Evolutionary conservation across 2,888 invertebrate genomes (phyloP).

Genomic region (Lobophora halterata): DNA sequence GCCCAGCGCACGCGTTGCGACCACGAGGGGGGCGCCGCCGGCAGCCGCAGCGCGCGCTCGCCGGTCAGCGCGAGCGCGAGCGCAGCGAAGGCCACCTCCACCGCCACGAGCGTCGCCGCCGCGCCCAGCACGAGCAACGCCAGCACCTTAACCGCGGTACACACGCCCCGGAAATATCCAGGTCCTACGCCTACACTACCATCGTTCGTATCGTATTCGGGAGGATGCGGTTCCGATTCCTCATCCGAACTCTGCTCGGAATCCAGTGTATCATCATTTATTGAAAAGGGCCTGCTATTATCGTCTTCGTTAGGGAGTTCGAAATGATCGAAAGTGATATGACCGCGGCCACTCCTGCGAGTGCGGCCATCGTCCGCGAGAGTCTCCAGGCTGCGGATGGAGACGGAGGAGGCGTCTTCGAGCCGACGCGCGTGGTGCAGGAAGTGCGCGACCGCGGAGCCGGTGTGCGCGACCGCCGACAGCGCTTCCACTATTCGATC

Average conservation of each 20-base stretch:
- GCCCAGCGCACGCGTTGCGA: constrained; percentile 33
- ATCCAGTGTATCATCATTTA: constrained; percentile 22
- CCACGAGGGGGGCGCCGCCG: constrained; percentile 40
- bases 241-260: constrained; percentile 6
- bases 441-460: constrained; percentile 49
- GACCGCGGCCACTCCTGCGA: constrained; percentile 7
- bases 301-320: constrained; percentile 13
- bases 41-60: constrained; percentile 47
- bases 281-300: constrained; percentile 8
- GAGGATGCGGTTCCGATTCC: constrained; percentile 2
- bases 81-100: constrained; percentile 46
- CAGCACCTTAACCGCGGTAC: constrained; percentile 42
- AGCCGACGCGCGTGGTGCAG: constrained; percentile 35
- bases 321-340: constrained; percentile 11
- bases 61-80: constrained; percentile 50
- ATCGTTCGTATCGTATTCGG: constrained; percentile 14
- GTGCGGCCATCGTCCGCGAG: constrained; percentile 31
- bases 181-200: constrained; percentile 17
- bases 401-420: constrained; percentile 42
- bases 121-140: constrained; percentile 48
- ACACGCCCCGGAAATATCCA: constrained; percentile 33
- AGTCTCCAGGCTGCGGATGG: constrained; percentile 57
- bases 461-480: constrained; percentile 48
- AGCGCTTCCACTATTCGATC: constrained; percentile 48
- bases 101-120: constrained; percentile 39